Base-by-base conservation (phyloP, 2,888 invertebrate species). In the Heliconius ethilla region DNA sequence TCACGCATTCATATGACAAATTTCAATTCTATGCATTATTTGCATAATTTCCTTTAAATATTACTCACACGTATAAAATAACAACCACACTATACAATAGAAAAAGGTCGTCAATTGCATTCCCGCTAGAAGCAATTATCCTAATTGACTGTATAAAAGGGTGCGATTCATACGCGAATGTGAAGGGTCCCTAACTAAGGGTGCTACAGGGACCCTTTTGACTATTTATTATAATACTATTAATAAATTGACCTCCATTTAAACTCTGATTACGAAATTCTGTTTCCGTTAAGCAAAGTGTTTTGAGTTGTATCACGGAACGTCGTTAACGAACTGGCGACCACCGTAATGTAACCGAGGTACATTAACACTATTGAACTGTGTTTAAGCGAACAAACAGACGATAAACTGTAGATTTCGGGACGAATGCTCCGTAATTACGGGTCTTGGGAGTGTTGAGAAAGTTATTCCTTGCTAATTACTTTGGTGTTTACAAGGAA, bases 361-460 rank as follows among this genome's bases (percentile, higher is more conserved):
- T 59, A 59, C 72, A 59, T 72, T 72, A 72, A 59, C 59, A 59
- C 73, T 69, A 79, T 79, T 25, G 63, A 79, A 79, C 79, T 51
- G 37, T 37, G 29, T 65, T 77, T 77, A 77, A 59, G 29, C 27
- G 66, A 65, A 74, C 72, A n/a, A 72, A 18, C 72, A n/a, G 72
- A 72, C 72, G 59, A 72, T 72, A 72, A 72, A 72, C 55, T 72
- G 59, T 72, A 33, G 55, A 59, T 33, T 70, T 59, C 33, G 72
- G 55, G 55, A 72, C 33, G 33, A 70, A 70, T 9, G 51, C 70
- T 55, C 33, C 1, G 70, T 72, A 72, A 72, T 59, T 72, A 72
- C 33, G 72, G 55, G n/a, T 72, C 70, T 72, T 59, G 72, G 25
- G 15, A 27, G 15, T 6, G 27, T 27, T 10, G 22, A 55, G 55